Base-by-base conservation (phyloP, 2,888 invertebrate species). In the Leucania comma region DNA sequence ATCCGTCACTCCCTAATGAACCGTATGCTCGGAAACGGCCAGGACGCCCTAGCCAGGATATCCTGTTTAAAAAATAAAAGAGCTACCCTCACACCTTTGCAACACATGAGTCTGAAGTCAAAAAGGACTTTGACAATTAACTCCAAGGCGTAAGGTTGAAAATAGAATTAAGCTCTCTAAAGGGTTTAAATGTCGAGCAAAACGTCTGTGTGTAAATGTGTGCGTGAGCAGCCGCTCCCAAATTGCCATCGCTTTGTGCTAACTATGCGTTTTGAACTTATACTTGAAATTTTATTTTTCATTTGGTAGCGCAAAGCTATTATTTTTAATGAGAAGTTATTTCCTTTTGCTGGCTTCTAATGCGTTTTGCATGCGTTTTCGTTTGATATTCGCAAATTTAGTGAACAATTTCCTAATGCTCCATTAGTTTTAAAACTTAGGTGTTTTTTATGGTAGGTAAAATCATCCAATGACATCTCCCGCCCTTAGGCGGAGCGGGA, bases 1-100 rank as follows among this genome's bases (percentile, higher is more conserved):
- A 81, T 82, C 88, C 86, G 87, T 82, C 91, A 86, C 85, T 90
- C 86, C 86, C 83, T 91, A 93, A 93, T 90, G 90, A 93, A 92
- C 91, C 92, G 91, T 91, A 90, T 89, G 91, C 88, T 93, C 90
- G 92, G 93, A 93, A 93, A 92, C 86, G 87, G 88, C 90, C 89
- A 86, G 85, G 86, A 86, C 87, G 87, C 91, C 88, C 91, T 89
- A 84, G 89, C 86, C 93, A 94, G 94, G 94, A 95, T 94, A 94
- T 95, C 94, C 94, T 94, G 95, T 95, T 93, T 92, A 88, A 92
- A 93, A 92, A 94, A 94, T 92, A 94, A 94, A 94, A 93, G 92
- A 91, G 87, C 92, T 89, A 92, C 93, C 93, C 92, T 85, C 90
- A 90, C 93, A 93, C 93, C 92, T 92, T 90, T 88, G 77, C 81